Evolutionary conservation across 2,113 vertebrate species (phyloP).

Genomic region (Sceloporus tristichus): DNA sequence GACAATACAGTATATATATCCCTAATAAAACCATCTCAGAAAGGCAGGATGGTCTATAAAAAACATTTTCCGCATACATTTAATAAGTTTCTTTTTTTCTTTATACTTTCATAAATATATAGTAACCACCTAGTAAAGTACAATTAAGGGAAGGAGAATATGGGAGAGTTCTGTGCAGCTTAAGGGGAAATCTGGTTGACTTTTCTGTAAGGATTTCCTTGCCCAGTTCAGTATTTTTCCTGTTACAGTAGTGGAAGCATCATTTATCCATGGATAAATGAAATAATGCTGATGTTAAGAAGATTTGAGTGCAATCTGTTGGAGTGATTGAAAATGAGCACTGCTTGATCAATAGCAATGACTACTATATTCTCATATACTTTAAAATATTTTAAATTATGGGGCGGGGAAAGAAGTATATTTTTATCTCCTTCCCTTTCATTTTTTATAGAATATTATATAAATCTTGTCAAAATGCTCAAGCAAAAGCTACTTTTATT

Average conservation of each 20-base stretch:
- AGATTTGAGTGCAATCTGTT: neutral
- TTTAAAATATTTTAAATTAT: neutral
- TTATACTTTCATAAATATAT: neutral
- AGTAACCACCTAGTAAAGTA: neutral
- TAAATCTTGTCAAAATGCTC: neutral
- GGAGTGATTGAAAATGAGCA: neutral
- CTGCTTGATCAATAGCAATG: neutral
- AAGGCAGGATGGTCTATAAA: neutral
- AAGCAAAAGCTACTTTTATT: neutral
- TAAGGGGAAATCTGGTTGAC: neutral
- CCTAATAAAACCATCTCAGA: neutral
- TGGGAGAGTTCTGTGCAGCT: neutral
- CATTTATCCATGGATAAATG: neutral
- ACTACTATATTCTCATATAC: neutral
- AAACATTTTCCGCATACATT: neutral
- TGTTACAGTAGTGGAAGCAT: neutral
- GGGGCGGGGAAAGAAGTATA: neutral
- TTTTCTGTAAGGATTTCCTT: neutral
- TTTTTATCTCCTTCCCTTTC: neutral
- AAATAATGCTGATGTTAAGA: neutral
- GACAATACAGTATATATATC: neutral
- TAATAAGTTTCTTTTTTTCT: neutral
- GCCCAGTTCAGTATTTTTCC: neutral
- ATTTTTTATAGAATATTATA: neutral
- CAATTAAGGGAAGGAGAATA: neutral